Evolutionary conservation across 2,113 vertebrate species (phyloP).

Genomic region (Cacatua alba): DNA sequence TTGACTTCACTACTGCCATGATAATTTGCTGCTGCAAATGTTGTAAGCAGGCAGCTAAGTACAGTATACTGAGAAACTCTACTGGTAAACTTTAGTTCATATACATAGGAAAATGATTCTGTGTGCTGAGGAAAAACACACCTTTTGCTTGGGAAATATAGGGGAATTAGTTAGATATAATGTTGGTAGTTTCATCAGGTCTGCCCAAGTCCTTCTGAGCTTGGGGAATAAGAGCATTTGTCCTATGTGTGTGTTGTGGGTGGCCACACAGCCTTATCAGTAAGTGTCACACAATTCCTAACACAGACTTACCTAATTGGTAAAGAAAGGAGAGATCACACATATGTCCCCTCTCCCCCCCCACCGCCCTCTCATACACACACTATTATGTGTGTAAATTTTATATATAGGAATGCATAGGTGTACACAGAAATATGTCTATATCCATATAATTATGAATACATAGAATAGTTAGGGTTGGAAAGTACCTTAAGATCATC

Average conservation of each 20-base stretch:
- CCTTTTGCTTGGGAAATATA: not conserved
- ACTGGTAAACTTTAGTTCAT: not conserved
- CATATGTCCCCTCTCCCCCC: not conserved
- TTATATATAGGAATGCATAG: not conserved
- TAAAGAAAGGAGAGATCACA: not conserved
- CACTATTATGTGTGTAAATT: not conserved
- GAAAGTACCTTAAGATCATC: too few species aligned
- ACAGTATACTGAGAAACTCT: not conserved
- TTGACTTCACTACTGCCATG: not conserved
- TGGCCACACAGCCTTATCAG: not conserved
- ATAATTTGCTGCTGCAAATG: not conserved
- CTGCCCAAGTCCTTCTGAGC: not conserved
- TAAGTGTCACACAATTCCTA: not conserved
- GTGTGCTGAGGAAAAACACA: not conserved
- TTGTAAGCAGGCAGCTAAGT: not conserved
- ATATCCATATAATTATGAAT: too few species aligned
- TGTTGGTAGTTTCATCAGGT: not conserved
- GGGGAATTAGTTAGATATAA: not conserved
- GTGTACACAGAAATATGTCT: too few species aligned
- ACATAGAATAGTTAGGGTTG: too few species aligned
- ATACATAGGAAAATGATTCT: not conserved
- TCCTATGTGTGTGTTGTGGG: not conserved
- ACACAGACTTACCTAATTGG: not conserved
- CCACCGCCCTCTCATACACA: not conserved
- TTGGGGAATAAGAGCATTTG: not conserved